Evolutionary conservation across 2,797 vertebrate species (phyloP), one percentile per base, ranked within the genome.

Genomic region (Podarcis lilfordi): DNA sequence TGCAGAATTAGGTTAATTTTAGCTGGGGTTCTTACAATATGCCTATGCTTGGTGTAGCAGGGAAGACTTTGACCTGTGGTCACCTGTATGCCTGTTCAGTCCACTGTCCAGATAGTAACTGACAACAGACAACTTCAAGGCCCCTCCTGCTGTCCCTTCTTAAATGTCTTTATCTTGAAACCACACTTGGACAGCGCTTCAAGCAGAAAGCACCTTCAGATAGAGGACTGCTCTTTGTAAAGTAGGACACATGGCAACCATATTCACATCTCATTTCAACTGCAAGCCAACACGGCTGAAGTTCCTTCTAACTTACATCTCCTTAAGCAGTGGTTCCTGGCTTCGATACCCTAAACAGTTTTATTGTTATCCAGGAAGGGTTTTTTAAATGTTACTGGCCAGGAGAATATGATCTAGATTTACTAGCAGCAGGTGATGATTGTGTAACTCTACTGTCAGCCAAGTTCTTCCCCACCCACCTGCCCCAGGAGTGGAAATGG

Each of bases 381-480:
- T 19, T 19, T 72, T 94, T 87, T 1, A 15, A n/a, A 64, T 80
- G 92, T 94, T 90, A 81, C 80, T 79, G 88, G 90, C 84, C 78
- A 83, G 74, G 84, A 86, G 19, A 64, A 82, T 0, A 0, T 59
- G 68, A n/a, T 86, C 88, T 81, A 92, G 29, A 80, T 81, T 84
- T 0, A 0, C 86, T 90, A 76, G 76, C 43, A 92, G 91, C 91
- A 93, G 93, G 82, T 91, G 92, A 87, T 0, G 0, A 82, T 79
- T 89, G 89, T 1, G 0, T 91, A 90, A 81, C 0, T 71, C 64
- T 43, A 59, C 27, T 0, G 10, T 77, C 0, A 0, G 64, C 75
- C 78, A 84, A 59, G 50, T 55, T 55, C 50, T 55, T 55, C 50
- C 45, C 50, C 50, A 55, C 50, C 50, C 13, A 55, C 3, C 13